Evolutionary conservation across 2,797 vertebrate genomes (phyloP).

Genomic region (Hydrocynus forskahlii): DNA sequence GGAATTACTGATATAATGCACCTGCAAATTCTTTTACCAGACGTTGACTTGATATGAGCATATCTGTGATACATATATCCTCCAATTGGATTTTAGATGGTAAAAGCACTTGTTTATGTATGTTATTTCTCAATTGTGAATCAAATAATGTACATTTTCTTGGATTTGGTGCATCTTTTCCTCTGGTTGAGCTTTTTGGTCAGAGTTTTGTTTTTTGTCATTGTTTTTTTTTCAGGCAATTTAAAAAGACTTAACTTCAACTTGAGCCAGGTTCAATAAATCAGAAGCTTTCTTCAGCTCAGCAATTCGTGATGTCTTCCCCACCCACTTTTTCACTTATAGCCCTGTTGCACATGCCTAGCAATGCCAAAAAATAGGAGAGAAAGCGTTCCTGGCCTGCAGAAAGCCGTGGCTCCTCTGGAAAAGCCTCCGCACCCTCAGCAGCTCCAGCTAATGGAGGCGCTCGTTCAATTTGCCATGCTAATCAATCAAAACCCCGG

Average conservation of each 20-base stretch:
- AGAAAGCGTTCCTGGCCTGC: constrained; percentile 58
- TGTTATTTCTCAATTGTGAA: neutral
- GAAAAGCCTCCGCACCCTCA: constrained; percentile 43
- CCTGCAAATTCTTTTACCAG: neutral
- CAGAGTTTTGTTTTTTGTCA: neutral
- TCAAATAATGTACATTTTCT: neutral
- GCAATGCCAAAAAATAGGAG: constrained; percentile 34
- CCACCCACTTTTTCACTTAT: constrained; percentile 27
- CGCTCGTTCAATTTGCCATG: constrained; percentile 73
- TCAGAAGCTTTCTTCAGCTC: constrained; percentile 34
- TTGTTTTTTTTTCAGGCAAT: neutral
- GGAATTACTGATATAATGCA: neutral
- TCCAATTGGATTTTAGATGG: neutral
- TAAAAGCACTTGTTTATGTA: neutral
- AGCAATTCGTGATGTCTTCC: constrained; percentile 33
- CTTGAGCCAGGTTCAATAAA: constrained; percentile 39
- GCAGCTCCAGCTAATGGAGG: constrained; percentile 70
- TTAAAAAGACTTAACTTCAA: no score
- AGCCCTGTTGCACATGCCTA: constrained; percentile 51
- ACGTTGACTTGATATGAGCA: neutral
- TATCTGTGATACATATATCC: neutral
- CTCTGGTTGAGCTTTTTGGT: neutral
- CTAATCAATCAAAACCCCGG: constrained; percentile 76
- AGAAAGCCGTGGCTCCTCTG: constrained; percentile 64
- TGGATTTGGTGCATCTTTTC: neutral